Conservation (phyloP, 2,888 invertebrate species). For the Smittia aterrima region DNA sequence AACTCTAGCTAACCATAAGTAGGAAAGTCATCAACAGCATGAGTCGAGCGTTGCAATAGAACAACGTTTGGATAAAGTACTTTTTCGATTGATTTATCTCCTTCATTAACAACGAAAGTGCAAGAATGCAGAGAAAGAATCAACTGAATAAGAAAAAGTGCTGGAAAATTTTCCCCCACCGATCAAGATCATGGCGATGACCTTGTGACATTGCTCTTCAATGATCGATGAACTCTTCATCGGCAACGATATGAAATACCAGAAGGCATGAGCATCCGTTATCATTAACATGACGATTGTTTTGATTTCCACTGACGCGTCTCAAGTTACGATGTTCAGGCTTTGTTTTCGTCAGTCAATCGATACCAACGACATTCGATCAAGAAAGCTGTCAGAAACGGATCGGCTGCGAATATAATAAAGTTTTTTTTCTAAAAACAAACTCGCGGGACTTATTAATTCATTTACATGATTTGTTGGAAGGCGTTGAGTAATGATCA, state of each 20-base stretch:
- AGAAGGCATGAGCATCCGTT: not conserved
- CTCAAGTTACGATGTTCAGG: not conserved
- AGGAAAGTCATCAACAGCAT: not conserved
- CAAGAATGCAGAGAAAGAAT: no score
- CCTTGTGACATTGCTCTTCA: not conserved
- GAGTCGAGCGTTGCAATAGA: not conserved
- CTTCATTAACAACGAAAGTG: no score
- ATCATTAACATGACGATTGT: not conserved
- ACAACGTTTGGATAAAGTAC: not conserved
- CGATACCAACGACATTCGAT: slow-evolving; percentile 9
- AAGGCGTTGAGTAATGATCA: no score
- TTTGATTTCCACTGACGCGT: not conserved
- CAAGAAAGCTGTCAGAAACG: not conserved
- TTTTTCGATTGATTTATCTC: no score
- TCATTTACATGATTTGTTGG: no score
- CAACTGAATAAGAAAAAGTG: no score
- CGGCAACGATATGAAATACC: not conserved
- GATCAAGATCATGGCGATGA: no score
- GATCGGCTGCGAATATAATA: not conserved
- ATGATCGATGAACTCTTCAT: not conserved
- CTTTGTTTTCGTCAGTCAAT: not conserved
- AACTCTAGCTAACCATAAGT: not conserved
- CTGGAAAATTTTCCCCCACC: no score
- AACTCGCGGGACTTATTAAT: no score
- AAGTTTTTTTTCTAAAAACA: no score